Evolutionary conservation across 2,888 invertebrate species (phyloP), one percentile per base, ranked within the genome.

Genomic region (Disparrhopalites patrizii): DNA sequence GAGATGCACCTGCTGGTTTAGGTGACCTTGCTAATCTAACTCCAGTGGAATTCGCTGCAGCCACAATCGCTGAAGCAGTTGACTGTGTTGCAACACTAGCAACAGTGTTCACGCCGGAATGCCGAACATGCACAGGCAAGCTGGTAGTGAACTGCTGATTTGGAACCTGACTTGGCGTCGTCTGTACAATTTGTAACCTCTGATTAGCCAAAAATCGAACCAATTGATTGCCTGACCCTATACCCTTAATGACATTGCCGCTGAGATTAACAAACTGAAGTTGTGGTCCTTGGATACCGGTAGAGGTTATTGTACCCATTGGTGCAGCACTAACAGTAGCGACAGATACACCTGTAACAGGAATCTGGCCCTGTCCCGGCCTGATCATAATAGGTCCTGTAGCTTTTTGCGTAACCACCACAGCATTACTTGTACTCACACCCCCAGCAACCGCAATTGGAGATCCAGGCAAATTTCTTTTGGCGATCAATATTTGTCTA

Each of bases 311-410:
- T 13, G n/a, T 25, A 20, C 47, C 47, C 3, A 25, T 23, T 8
- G 43, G 30, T 20, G 51, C 7, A 55, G 54, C 20, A 25, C 33
- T 27, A 8, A 36, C 43, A 25, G 30, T 4, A 20, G 43, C 36
- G 13, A 57, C 36, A 2, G 57, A 36, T 31, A n/a, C 33, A 10
- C 15, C 62, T 23, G 63, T 56, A 28, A 68, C 56, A 8, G 66
- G 47, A 25, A 40, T 47, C 15, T 54, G 58, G 0, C 54, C 47
- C 20, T 61, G 61, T 20, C 25, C 38, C 33, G 69, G 67, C 20
- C 73, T 43, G 30, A 75, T 73, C 2, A 75, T 69, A 50, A 75
- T 73, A 5, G 74, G 71, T 18, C 62, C 52, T 5, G 55, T 63
- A 13, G 67, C 66, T 62, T 70, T 70, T 51, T 71, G 71, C 15